A percentile compares a stretch with the other conserved stretches of the same genome.
These are phyloP conservation scores for Stegodyphus mimosarum DNA, from an alignment of 1,140 invertebrate genomes.

Conservation along the genomic window DNA sequence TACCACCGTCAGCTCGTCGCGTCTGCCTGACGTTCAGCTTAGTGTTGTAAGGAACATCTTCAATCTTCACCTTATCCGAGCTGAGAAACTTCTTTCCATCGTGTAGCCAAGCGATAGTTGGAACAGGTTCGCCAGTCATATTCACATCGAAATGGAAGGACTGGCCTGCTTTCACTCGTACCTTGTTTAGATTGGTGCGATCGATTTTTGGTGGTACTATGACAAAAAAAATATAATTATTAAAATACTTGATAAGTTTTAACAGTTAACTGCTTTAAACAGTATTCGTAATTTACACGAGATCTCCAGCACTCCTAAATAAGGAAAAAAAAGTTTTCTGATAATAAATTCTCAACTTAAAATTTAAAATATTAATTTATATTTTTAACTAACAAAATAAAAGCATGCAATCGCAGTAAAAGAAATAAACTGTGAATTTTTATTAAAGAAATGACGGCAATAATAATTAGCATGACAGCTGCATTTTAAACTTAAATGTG, in stretches of 20 bases:
- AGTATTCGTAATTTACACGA: no score
- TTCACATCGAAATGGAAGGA: conserved; percentile 93
- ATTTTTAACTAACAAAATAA: no score
- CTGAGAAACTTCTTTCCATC: conserved; percentile 69
- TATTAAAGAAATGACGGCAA: no score
- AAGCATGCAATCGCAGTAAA: no score
- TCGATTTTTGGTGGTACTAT: conserved; percentile 81
- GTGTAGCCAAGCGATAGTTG: conserved; percentile 86
- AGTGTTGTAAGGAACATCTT: conserved; percentile 80
- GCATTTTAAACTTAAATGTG: no score
- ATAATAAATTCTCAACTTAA: no score
- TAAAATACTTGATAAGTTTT: neutral
- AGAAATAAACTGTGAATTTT: no score
- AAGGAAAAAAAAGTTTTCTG: no score
- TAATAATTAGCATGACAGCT: no score
- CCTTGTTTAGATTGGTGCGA: conserved; percentile 83
- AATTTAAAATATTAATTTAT: no score
- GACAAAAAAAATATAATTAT: conserved; percentile 44
- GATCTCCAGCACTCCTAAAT: no score
- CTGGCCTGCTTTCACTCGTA: conserved; percentile 94
- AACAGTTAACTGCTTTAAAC: no score
- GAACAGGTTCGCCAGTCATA: conserved; percentile 93
- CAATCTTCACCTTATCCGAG: conserved; percentile 65
- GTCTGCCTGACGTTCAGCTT: conserved; percentile 88
- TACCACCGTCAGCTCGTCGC: conserved; percentile 87